Base-by-base conservation (phyloP, 2,888 invertebrate species). In the Tupiocoris notatus region DNA sequence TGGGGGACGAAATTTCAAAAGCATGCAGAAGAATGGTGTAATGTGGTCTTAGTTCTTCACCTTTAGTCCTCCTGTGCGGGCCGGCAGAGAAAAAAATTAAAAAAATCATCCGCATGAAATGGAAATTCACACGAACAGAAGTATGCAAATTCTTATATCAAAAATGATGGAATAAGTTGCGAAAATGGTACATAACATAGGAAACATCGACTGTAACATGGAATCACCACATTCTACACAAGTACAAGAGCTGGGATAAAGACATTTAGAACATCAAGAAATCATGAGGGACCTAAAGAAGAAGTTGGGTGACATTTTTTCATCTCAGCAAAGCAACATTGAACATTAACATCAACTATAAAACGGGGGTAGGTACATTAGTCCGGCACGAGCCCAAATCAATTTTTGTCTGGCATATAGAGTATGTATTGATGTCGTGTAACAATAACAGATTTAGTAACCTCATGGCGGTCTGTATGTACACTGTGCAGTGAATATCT, bases 51-150 rank as follows among this genome's bases (percentile, higher is more conserved):
- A 7, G 39, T 78, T 81, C 80, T 80, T 81, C 82, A 82, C 82
- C 82, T 82, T 81, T 81, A 81, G 81, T 81, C 81, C 82, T 82
- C 79, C 80, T 80, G 77, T 76, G 70, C 77, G 78, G 80, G 79
- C 79, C 81, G 80, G 81, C 81, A 80, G 71, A 78, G 22, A 70
- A 57, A 77, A 77, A 77, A 75, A 56, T 73, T n/a, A n/a, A 63
- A 79, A 77, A 65, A 17, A 75, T 59, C 16, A 54, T 24, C 18
- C 12, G 58, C 18, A 23, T 64, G 64, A 64, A 75, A 62, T 57
- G 23, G 65, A 65, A 65, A 57, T 56, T 65, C 25, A 59, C 59
- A 65, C 59, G 56, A 59, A 75, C 61, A 67, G 75, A 54, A 65
- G 75, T 54, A 64, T 63, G 16, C 21, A 21, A 24, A 74, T 24